These are phyloP conservation scores for Caenorhabditis panamensis DNA, from an alignment of 2,888 invertebrate genomes.

Conservation along the genomic window DNA sequence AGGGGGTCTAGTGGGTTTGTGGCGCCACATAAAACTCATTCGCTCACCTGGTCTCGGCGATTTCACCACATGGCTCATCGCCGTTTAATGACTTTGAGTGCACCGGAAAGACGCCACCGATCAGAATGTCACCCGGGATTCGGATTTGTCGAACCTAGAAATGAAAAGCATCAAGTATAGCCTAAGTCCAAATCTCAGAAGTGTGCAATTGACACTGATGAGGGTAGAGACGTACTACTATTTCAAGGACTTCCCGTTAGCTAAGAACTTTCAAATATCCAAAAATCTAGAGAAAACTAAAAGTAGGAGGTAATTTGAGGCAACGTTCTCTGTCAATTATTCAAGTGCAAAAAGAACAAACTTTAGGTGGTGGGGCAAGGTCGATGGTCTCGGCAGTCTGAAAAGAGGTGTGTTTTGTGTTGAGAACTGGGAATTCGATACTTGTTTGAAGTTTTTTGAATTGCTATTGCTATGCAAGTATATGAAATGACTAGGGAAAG, in stretches of 20 bases:
- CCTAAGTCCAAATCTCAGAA: not conserved
- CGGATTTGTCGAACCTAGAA: conserved; percentile 83
- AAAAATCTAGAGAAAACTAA: conserved; percentile 8
- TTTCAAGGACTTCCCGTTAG: not conserved
- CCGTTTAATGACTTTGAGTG: conserved; percentile 83
- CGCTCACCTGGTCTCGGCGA: conserved; percentile 78
- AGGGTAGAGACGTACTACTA: not conserved
- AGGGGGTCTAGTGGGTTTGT: not conserved
- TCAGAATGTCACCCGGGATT: conserved; percentile 83
- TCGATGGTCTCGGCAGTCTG: conserved; percentile 58
- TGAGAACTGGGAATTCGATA: conserved; percentile 1
- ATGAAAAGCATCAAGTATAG: not conserved
- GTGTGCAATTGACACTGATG: conserved; percentile 2
- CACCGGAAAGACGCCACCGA: conserved; percentile 85
- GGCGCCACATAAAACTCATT: not conserved
- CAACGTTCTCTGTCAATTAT: conserved; percentile 24
- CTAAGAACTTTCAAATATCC: conserved; percentile 5
- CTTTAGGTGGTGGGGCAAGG: conserved; percentile 59
- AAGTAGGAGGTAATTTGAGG: conserved; percentile 9
- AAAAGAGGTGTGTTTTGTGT: conserved; percentile 28
- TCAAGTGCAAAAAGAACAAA: conserved; percentile 38
- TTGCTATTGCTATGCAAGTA: too few relatives aligned
- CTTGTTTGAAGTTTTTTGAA: conserved; percentile 11
- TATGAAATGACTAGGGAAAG: conserved; percentile 1
- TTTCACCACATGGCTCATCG: conserved; percentile 80